Percentiles rank a stretch among this genome's conserved stretches.
These are phyloP conservation scores for Drosophila meridiana DNA, from an alignment of 2,888 invertebrate species.

Conservation along the genomic window DNA sequence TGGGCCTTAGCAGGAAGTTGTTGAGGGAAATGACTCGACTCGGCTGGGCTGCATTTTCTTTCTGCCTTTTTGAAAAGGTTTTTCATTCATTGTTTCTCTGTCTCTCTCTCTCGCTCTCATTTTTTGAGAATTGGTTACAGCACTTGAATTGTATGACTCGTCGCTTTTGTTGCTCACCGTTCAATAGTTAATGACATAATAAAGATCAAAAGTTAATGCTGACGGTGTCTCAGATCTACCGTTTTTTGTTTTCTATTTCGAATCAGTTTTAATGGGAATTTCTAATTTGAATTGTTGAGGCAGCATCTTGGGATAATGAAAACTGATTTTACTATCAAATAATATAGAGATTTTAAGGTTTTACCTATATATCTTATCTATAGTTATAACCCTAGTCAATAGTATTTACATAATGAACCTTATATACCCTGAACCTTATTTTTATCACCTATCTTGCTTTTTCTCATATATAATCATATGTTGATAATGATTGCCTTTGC, in stretches of 20 bases:
- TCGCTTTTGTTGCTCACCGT: conserved; percentile 20
- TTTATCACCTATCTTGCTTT: not conserved
- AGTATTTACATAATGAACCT: not conserved
- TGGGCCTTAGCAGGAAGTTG: conserved; percentile 42
- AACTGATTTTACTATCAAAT: not conserved
- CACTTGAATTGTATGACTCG: conserved; percentile 44
- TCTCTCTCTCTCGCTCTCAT: not conserved
- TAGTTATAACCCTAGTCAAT: not conserved
- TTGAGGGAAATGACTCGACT: conserved; percentile 57
- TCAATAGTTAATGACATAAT: conserved; percentile 43
- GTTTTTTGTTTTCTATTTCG: not conserved
- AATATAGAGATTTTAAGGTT: too few relatives aligned
- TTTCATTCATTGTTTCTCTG: conserved; percentile 8
- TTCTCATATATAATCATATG: not conserved
- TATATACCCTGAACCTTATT: too few relatives aligned
- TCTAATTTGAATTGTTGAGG: not conserved
- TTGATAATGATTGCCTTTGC: not conserved
- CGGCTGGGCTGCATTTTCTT: conserved; percentile 39
- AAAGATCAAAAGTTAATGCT: conserved; percentile 18
- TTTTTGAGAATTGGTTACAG: conserved; percentile 15
- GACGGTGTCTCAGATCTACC: conserved; percentile 8
- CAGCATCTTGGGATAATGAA: not conserved
- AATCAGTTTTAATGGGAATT: conserved; percentile 21
- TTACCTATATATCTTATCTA: not conserved
- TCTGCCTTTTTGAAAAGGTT: conserved; percentile 11